A percentile compares a stretch with the other conserved stretches of the same genome.
Evolutionary conservation across 2,888 invertebrate genomes (phyloP).

Genomic region (Lithophane leautieri): DNA sequence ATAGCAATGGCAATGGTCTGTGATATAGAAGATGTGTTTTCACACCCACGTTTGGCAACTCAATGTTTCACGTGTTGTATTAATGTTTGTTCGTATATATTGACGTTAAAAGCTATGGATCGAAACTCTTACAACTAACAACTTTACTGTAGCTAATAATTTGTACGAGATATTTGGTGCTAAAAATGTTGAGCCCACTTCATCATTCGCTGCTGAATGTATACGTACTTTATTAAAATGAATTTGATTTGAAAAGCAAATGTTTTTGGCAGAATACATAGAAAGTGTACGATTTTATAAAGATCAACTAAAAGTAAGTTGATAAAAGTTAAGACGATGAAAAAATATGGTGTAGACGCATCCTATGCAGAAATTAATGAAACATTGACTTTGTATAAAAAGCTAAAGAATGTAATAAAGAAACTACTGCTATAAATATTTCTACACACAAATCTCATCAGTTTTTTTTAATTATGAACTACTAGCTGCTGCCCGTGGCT

Average conservation of each 20-base stretch:
- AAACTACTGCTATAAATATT: slow-evolving; percentile 25
- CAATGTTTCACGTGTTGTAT: slow-evolving; percentile 44
- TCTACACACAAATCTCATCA: background rate
- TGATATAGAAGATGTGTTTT: slow-evolving; percentile 34
- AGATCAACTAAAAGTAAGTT: background rate
- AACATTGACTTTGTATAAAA: background rate
- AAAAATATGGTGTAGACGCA: background rate
- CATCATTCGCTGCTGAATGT: background rate
- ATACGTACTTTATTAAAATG: background rate
- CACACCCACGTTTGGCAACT: slow-evolving; percentile 58
- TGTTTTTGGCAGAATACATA: slow-evolving; percentile 6
- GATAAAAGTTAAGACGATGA: background rate
- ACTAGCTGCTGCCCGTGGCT: no score
- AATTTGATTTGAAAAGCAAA: background rate
- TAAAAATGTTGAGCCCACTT: background rate
- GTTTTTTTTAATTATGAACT: slow-evolving; percentile 12
- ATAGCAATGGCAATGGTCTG: slow-evolving; percentile 25
- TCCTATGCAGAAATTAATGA: background rate
- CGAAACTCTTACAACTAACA: background rate
- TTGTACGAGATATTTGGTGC: background rate
- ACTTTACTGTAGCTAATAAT: background rate
- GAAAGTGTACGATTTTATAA: background rate
- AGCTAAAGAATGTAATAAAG: background rate
- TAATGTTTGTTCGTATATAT: slow-evolving; percentile 1
- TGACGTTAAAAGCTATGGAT: slow-evolving; percentile 26